Evolutionary conservation across 2,113 vertebrate species (phyloP).

Genomic region (Micronycteris hirsuta): DNA sequence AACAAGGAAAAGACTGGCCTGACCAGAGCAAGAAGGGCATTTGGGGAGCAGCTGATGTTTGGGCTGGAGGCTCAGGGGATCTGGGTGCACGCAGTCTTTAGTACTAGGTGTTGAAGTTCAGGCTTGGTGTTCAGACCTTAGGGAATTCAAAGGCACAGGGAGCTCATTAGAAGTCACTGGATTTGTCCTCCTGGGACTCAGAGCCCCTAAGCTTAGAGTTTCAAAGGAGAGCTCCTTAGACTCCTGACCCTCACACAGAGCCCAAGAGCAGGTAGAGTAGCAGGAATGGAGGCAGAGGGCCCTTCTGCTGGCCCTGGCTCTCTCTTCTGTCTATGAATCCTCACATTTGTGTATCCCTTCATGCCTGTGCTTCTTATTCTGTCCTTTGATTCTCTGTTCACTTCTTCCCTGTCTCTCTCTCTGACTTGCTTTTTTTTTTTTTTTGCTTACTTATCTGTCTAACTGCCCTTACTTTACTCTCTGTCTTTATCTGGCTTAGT

Average conservation of each 20-base stretch:
- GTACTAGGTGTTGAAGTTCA: not conserved
- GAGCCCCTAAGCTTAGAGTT: not conserved
- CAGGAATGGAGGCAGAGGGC: not conserved
- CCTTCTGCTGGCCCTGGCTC: not conserved
- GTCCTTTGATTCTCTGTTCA: not conserved
- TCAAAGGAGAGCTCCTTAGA: not conserved
- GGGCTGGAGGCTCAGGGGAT: not conserved
- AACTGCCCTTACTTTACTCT: not conserved
- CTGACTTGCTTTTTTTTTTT: not conserved
- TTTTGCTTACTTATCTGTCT: not conserved
- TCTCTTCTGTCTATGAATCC: not conserved
- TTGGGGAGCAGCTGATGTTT: not conserved
- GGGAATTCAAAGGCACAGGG: conserved; percentile 22
- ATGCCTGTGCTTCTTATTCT: not conserved
- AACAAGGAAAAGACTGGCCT: not conserved
- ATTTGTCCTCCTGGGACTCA: not conserved
- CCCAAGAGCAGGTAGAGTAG: not conserved
- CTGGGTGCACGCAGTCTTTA: not conserved
- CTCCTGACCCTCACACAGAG: not conserved
- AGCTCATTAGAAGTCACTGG: not conserved
- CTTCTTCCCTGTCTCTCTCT: not conserved
- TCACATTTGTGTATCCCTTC: not conserved
- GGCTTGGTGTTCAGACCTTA: not conserved
- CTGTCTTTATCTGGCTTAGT: not conserved
- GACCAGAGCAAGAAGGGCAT: not conserved